Evolutionary conservation across 2,888 invertebrate species (phyloP), one percentile per base, ranked within the genome.

Genomic region (Epirrhoe tristata): DNA sequence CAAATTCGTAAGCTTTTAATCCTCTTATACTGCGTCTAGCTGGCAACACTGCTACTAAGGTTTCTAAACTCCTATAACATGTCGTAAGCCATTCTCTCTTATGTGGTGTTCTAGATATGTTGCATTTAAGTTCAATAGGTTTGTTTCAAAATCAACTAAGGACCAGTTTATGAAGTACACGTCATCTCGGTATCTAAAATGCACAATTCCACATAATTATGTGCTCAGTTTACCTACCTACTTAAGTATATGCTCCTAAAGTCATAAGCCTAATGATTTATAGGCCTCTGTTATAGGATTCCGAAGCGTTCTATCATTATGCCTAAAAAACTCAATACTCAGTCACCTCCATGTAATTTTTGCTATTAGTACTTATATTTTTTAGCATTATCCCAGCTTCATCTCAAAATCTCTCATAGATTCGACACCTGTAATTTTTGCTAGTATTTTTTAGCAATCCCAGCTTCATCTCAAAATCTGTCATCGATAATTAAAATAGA

Each of bases 1-100:
- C 61, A 61, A 66, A 61, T 54, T 58, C 65, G 62, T 69, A 74
- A 74, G 71, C 39, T 68, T 66, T 68, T 63, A 74, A 74, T 73
- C 72, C 72, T 66, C 70, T 67, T 69, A 67, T 66, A 59, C 53
- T 58, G 62, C 58, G 67, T 66, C 72, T 63, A 69, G 66, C 63
- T 54, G 39, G 58, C 52, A 58, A 48, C 63, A 36, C 52, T 43
- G 43, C 56, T 32, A 14, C 39, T 67, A 66, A 31, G 69, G 69
- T 69, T 66, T 69, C 69, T 54, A 50, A 63, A 52, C 51, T 57
- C 48, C 31, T 61, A 16, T 60, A 48, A 63, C 51, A 60, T 57
- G 57, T 67, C 56, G 63, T 63, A 63, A 63, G 53, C 50, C 17
- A 60, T 17, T 50, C 24, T 16, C 53, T 10, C 36, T 54, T 46